Conservation (phyloP, 2,113 vertebrate species). For the Andinoacara biseriatus region DNA sequence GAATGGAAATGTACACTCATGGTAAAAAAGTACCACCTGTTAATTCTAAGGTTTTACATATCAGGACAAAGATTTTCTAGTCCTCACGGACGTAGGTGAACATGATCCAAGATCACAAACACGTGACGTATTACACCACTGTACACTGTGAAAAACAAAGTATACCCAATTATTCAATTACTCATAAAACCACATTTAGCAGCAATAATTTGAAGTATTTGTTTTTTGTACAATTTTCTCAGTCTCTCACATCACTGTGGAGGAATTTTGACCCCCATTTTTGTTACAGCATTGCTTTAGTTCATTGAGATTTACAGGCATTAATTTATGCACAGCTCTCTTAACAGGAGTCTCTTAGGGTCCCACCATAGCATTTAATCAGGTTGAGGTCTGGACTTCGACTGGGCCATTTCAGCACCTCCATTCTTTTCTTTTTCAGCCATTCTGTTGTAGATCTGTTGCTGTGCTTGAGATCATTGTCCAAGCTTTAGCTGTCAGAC, state of each 20-base stretch:
- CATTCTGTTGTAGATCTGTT: not conserved
- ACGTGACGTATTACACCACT: no score
- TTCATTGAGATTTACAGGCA: not conserved
- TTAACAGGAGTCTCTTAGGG: not conserved
- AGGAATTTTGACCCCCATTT: no score
- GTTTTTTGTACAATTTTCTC: no score
- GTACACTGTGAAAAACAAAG: no score
- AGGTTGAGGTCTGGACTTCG: not conserved
- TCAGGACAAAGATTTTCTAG: not conserved
- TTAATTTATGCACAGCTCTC: not conserved
- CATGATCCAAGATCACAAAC: no score
- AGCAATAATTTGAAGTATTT: no score
- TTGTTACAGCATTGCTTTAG: not conserved
- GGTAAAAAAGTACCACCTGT: not conserved
- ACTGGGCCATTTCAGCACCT: not conserved
- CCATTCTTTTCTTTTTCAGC: not conserved
- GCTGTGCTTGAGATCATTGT: not conserved
- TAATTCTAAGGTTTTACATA: not conserved
- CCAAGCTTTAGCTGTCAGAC: not conserved
- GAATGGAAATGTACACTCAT: not conserved
- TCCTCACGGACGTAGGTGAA: no score
- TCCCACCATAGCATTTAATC: not conserved
- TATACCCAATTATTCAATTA: no score
- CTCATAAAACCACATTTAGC: no score
- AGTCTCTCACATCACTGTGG: no score